Conservation (phyloP, 2,113 vertebrate genomes). For the Thunnus maccoyii region DNA sequence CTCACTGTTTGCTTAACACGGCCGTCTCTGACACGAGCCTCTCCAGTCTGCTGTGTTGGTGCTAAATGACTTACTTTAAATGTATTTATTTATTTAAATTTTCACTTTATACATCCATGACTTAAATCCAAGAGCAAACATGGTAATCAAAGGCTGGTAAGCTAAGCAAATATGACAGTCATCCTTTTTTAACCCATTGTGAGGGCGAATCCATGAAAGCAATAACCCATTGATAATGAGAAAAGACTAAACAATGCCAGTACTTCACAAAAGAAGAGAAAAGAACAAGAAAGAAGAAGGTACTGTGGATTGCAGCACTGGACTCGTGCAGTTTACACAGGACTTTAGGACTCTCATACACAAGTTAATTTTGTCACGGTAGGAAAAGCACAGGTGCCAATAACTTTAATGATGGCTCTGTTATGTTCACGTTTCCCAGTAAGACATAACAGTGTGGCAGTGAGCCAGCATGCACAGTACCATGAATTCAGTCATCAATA, state of each 20-base stretch:
- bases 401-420: too few relatives aligned
- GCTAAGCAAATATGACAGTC: constrained; percentile 23
- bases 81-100: too few relatives aligned
- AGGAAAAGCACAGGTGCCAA: too few relatives aligned
- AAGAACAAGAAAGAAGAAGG: neutral
- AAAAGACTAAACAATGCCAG: too few relatives aligned
- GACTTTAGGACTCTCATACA: too few relatives aligned
- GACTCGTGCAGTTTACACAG: too few relatives aligned
- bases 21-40: constrained; percentile 28
- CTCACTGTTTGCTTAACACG: constrained; percentile 22
- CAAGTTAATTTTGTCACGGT: too few relatives aligned
- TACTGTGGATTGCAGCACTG: neutral
- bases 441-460: too few relatives aligned
- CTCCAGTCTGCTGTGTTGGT: constrained; percentile 6
- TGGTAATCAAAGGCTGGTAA: constrained; percentile 24
- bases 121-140: constrained; percentile 45
- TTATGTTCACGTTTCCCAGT: neutral
- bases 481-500: too few relatives aligned
- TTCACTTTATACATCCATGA: too few relatives aligned
- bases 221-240: neutral
- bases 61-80: constrained; percentile 10
- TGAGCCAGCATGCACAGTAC: neutral
- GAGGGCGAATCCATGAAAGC: neutral
- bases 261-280: neutral
- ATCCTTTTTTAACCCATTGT: constrained; percentile 3